A percentile compares a stretch with the other conserved stretches of the same genome.
These are phyloP conservation scores for Neoniphon sammara DNA, from an alignment of 2,797 vertebrate species.

Conservation along the genomic window DNA sequence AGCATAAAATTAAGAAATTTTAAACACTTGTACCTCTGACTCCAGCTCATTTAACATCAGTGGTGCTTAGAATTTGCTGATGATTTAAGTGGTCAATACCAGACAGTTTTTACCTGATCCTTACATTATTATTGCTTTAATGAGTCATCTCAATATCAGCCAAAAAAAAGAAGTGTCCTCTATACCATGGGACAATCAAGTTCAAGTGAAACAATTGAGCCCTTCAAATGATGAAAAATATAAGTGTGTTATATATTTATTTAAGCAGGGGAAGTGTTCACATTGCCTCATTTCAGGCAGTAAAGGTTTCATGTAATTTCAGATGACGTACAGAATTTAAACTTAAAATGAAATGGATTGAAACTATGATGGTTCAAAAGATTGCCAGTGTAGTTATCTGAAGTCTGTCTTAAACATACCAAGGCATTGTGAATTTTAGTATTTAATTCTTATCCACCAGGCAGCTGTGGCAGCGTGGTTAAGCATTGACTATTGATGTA, in stretches of 20 bases:
- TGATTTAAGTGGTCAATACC: neutral
- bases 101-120: neutral
- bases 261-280: neutral
- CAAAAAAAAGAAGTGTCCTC: neutral
- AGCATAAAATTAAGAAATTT: neutral
- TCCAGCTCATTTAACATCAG: neutral
- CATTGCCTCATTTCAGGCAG: neutral
- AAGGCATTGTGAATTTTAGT: neutral
- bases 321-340: neutral
- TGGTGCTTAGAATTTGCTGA: neutral
- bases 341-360: too few relatives aligned
- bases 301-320: neutral
- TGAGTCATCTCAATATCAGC: neutral
- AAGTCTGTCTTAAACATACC: neutral
- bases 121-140: neutral
- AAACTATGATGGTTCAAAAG: neutral
- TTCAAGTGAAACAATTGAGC: neutral
- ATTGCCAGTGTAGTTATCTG: neutral
- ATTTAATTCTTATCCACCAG: neutral
- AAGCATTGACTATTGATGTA: neutral
- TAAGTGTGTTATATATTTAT: neutral
- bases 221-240: neutral
- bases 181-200: neutral
- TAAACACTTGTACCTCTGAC: neutral
- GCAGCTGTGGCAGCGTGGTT: neutral